Evolutionary conservation across 2,888 invertebrate genomes (phyloP).

Genomic region (Ectemnius cavifrons): DNA sequence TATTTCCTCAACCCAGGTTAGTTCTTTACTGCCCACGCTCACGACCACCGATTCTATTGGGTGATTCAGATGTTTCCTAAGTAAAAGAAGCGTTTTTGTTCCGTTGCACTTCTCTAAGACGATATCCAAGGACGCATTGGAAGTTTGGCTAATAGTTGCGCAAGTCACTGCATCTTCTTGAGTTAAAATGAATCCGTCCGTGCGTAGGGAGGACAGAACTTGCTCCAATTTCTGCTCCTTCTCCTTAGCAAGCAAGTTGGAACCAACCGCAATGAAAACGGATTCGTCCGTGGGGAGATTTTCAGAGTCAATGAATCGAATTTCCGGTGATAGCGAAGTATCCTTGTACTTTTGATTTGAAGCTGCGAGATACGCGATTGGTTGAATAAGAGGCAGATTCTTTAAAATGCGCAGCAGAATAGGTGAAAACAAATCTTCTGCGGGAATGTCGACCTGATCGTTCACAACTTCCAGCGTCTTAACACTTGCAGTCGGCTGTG

Average conservation of each 20-base stretch:
- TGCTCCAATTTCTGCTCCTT: slow-evolving; percentile 31
- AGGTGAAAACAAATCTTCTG: slow-evolving; percentile 78
- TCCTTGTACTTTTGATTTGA: slow-evolving; percentile 74
- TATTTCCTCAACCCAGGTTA: slow-evolving; percentile 74
- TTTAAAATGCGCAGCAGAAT: slow-evolving; percentile 81
- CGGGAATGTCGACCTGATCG: slow-evolving; percentile 55
- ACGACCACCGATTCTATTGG: slow-evolving; percentile 66
- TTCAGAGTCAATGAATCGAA: slow-evolving; percentile 82
- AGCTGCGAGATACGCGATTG: slow-evolving; percentile 81
- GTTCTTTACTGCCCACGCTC: slow-evolving; percentile 67
- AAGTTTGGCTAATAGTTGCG: neutral
- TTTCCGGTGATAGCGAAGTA: slow-evolving; percentile 78
- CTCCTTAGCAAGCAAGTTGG: slow-evolving; percentile 78
- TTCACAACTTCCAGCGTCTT: slow-evolving; percentile 73
- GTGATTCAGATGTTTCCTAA: slow-evolving; percentile 56
- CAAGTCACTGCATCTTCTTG: slow-evolving; percentile 54
- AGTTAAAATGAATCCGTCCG: slow-evolving; percentile 68
- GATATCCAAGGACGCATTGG: slow-evolving; percentile 50
- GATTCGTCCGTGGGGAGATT: slow-evolving; percentile 80
- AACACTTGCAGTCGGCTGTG: slow-evolving; percentile 71
- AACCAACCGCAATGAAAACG: slow-evolving; percentile 79
- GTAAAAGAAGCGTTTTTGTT: slow-evolving; percentile 55
- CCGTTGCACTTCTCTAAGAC: slow-evolving; percentile 64
- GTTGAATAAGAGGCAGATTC: slow-evolving; percentile 85
- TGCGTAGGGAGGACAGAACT: slow-evolving; percentile 45